These are phyloP conservation scores for Galerucella calmariensis DNA, from an alignment of 2,888 invertebrate genomes.

Conservation along the genomic window DNA sequence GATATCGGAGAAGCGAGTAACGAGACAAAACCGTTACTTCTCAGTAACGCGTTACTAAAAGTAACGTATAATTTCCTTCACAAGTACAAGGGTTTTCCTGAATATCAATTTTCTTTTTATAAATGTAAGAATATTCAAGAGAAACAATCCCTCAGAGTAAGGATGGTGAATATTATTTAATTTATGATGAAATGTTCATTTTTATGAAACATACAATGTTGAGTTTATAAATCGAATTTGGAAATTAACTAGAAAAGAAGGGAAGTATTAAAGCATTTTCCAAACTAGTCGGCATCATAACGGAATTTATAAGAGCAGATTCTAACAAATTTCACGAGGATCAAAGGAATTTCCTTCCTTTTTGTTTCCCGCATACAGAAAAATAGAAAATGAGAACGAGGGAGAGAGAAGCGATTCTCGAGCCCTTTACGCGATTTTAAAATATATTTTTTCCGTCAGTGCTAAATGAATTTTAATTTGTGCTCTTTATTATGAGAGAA, in stretches of 20 bases:
- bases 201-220: background rate
- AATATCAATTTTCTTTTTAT: too few relatives aligned
- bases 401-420: conserved; percentile 8
- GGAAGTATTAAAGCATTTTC: conserved; percentile 9
- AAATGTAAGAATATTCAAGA: too few relatives aligned
- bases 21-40: too few relatives aligned
- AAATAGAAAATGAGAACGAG: conserved; percentile 33
- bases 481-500: conserved; percentile 46
- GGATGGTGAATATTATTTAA: too few relatives aligned
- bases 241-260: conserved; percentile 3
- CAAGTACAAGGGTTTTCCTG: too few relatives aligned
- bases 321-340: conserved; percentile 47
- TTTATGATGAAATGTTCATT: background rate
- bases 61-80: too few relatives aligned
- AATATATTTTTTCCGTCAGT: conserved; percentile 50
- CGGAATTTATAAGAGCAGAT: conserved; percentile 28
- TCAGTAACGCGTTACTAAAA: too few relatives aligned
- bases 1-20: too few relatives aligned
- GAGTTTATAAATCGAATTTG: background rate
- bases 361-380: conserved; percentile 38
- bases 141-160: too few relatives aligned
- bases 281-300: conserved; percentile 16
- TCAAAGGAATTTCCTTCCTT: conserved; percentile 51
- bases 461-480: conserved; percentile 53
- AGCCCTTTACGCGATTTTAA: conserved; percentile 45